Conservation (phyloP, 1,140 invertebrate species). For the Lasioglossum baleicum region DNA sequence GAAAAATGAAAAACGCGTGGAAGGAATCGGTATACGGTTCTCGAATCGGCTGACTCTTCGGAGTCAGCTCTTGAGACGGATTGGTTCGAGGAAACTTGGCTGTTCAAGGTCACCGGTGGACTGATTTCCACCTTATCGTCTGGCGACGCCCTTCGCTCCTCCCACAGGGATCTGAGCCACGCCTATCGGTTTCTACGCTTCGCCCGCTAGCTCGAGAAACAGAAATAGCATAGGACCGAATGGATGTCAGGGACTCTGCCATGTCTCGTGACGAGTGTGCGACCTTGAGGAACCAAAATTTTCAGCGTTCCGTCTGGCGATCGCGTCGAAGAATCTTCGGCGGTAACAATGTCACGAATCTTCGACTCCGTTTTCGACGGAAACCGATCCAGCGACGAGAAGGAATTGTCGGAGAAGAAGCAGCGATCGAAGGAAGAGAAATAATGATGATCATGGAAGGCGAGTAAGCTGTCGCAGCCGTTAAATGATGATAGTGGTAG, state of each 20-base stretch:
- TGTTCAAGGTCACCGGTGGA: neutral
- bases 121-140: no score
- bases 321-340: neutral
- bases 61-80: neutral
- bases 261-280: neutral
- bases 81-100: no score
- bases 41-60: neutral
- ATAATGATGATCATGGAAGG: neutral
- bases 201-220: neutral
- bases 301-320: neutral
- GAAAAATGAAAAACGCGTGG: conserved; percentile 39
- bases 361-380: neutral
- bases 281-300: neutral
- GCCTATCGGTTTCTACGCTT: neutral
- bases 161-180: neutral
- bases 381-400: conserved; percentile 17
- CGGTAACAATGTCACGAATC: neutral
- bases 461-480: neutral
- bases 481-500: neutral
- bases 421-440: neutral
- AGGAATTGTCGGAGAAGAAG: conserved; percentile 12
- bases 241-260: neutral
- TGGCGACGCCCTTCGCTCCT: neutral
- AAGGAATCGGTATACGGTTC: conserved; percentile 16
- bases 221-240: neutral